A percentile compares a stretch with the other conserved stretches of the same genome.
phyloP scores from a whole-genome alignment of 2,113 vertebrate genomes.

The Tenrec ecaudatus region DNA sequence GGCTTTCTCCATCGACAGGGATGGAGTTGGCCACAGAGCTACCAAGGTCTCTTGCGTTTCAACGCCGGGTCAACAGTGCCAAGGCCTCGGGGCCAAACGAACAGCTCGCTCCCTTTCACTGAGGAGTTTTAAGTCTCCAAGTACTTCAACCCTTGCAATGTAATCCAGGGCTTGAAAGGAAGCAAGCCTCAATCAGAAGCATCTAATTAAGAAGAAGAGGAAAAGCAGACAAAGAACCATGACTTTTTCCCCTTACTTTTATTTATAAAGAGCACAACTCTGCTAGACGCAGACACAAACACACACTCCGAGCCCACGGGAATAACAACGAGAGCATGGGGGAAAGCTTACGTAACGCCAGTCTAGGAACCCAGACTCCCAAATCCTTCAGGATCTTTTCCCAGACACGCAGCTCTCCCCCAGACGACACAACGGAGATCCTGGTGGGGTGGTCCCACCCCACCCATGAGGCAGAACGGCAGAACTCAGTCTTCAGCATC shows the following conservation, averaged over 20 bases:
- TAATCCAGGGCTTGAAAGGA: slow-evolving; percentile 9
- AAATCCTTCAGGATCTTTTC: neutral
- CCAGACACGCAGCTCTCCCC: slow-evolving; percentile 52
- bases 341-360: neutral
- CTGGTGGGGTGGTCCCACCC: neutral
- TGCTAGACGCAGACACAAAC: slow-evolving; percentile 47
- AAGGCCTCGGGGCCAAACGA: neutral
- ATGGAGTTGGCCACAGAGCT: slow-evolving; percentile 14
- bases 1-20: slow-evolving; percentile 20
- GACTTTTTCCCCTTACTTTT: slow-evolving; percentile 67
- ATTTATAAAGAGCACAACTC: slow-evolving; percentile 79
- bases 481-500: slow-evolving; percentile 87
- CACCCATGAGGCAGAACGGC: neutral
- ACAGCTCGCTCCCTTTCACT: neutral
- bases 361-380: neutral
- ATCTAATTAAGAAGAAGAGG: neutral
- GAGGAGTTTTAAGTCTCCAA: neutral
- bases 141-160: neutral
- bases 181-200: neutral
- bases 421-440: slow-evolving; percentile 33
- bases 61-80: neutral
- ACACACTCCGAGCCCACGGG: slow-evolving; percentile 21
- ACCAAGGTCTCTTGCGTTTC: neutral
- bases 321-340: neutral
- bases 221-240: neutral